Evolutionary conservation across 2,113 vertebrate genomes (phyloP).

Genomic region (Jaculus jaculus): DNA sequence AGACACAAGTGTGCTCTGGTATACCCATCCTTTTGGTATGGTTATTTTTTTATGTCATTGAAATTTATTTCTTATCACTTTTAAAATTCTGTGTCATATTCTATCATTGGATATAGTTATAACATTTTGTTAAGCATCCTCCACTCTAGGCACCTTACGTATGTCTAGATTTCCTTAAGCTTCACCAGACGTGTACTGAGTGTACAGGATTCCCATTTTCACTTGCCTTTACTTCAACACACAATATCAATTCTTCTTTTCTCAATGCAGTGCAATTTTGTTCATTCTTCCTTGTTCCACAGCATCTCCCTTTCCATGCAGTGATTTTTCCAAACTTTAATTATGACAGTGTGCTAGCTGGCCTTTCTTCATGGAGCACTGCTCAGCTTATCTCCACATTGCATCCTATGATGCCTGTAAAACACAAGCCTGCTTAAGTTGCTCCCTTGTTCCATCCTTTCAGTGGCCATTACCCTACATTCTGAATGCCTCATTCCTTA

Average conservation of each 20-base stretch:
- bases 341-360: neutral
- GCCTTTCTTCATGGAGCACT: neutral
- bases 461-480: too few relatives aligned
- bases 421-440: neutral
- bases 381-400: neutral
- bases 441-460: neutral
- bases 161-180: neutral
- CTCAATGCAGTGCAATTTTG: neutral
- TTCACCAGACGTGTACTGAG: neutral
- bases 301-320: neutral
- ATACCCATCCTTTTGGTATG: neutral
- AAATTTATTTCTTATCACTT: neutral
- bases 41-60: neutral
- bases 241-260: neutral
- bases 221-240: neutral
- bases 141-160: neutral
- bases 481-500: neutral
- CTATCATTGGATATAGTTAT: neutral
- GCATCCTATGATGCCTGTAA: neutral
- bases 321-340: neutral
- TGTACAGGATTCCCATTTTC: neutral
- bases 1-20: neutral
- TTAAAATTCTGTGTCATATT: neutral
- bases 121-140: neutral
- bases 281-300: neutral